Evolutionary conservation across 2,888 invertebrate genomes (phyloP), one percentile per base, ranked within the genome.

Genomic region (Hypolimnas misippus): DNA sequence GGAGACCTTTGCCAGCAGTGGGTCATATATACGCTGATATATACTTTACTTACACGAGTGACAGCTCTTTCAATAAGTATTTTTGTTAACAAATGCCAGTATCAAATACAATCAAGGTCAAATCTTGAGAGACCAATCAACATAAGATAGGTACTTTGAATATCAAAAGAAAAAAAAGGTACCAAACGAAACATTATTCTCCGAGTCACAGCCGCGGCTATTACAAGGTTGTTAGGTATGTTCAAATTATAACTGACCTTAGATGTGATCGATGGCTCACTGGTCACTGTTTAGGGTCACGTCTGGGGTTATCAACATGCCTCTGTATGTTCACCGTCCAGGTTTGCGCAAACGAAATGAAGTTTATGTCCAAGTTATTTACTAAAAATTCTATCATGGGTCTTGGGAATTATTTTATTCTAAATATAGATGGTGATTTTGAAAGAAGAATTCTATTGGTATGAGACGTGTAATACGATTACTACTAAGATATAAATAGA

Each of bases 191-290:
- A 59, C 40, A 59, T 29, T 52, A 10, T 16, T 52, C 44, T 42
- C 19, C 3, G 42, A 58, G 51, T 40, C 21, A 40, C 40, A 31
- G 51, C 52, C 19, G 33, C 40, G 44, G 33, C 42, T 17, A 31
- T 52, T 33, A 59, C 14, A 44, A 29, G 40, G 33, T 52, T n/a
- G n/a, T 58, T 42, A 33, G 52, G 40, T 40, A 42, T 35, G 49
- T 42, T 50, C 55, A 49, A 61, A 61, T 61, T 42, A 50, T 60
- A 38, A 60, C 49, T 54, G 38, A 54, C 49, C 54, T 49, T 31
- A 60, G 54, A 50, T 54, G 46, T 54, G 38, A 60, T 35, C 46
- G 53, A 60, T 60, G 38, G 54, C 54, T 29, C 46, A 54, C 38
- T 31, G n/a, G 52, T 49, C 16, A 49, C 29, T 35, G 25, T 44